Evolutionary conservation across 2,888 invertebrate species (phyloP), one percentile per base, ranked within the genome.

Genomic region (Caenorhabditis virilis): DNA sequence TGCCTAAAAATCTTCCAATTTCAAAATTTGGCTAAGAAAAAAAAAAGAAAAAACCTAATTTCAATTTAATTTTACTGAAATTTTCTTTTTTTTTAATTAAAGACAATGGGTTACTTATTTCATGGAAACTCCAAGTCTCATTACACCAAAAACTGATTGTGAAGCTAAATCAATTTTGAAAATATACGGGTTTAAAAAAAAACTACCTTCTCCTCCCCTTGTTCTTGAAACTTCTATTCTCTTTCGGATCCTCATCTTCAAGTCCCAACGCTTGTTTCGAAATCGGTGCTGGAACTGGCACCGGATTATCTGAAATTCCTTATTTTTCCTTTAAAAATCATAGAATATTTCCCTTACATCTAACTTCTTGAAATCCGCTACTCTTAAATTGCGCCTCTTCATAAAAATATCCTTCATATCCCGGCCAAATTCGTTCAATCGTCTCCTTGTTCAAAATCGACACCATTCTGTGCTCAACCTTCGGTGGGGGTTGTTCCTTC

Each of bases 361-460:
- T n/a, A 22, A 61, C 36, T 18, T 54, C 25, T 18, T 51, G 50
- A 27, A 61, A 61, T 3, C 50, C 54, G 13, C 39, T 25, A 16
- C 23, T 43, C n/a, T 43, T 39, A 43, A 45, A 54, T 15, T 33
- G 2, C 4, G 1, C n/a, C 3, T 22, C 11, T 18, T 20, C 9
- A 23, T 39, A 27, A 47, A 63, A 63, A 35, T 58, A 22, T 3
- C 33, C 50, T 20, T 58, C 50, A 42, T 58, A 63, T 27, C 58
- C 54, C 1, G 62, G 62, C 69, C 69, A 69, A 9, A 63, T 52
- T 2, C 66, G 42, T 30, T 36, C 52, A 22, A 66, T 62, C 2
- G 60, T 54, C 15, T 26, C 48, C 20, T 54, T 48, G 47, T 63
- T 60, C 16, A 69, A 27, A 1, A 58, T 7, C 25, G 42, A 46